Conservation (phyloP, 1,140 invertebrate genomes). For the Bombus superbus region DNA sequence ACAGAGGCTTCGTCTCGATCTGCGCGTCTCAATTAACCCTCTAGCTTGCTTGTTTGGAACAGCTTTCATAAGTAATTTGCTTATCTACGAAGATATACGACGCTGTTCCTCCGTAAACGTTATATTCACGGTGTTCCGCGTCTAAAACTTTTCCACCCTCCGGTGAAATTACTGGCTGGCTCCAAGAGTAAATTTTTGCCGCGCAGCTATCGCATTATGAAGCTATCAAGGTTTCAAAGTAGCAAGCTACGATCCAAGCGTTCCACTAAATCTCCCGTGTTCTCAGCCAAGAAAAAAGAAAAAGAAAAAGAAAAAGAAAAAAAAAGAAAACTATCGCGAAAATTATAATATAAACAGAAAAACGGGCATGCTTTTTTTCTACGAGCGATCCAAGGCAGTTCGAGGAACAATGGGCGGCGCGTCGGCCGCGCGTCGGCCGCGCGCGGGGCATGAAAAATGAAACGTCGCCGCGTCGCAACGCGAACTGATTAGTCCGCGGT, state of each 20-base stretch:
- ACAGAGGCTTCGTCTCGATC: neutral
- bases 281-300: neutral
- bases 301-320: no score
- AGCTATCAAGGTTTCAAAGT: neutral
- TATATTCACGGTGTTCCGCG: neutral
- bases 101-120: neutral
- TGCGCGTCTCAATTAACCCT: neutral
- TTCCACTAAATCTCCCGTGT: neutral
- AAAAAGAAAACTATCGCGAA: neutral
- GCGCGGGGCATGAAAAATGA: constrained; percentile 39
- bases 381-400: constrained; percentile 32
- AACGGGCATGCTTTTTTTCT: neutral
- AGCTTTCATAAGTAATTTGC: neutral
- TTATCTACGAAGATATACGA: neutral
- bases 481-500: constrained; percentile 59
- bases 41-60: neutral
- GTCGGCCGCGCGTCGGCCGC: neutral
- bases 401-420: constrained; percentile 21
- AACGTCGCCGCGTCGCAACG: constrained; percentile 43
- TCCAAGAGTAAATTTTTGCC: neutral
- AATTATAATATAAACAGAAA: neutral
- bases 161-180: neutral
- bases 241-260: neutral
- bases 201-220: neutral
- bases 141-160: neutral